A percentile compares a stretch with the other conserved stretches of the same genome.
These are phyloP conservation scores for Diplazon laetatorius DNA, from an alignment of 2,888 invertebrate genomes.

Conservation along the genomic window DNA sequence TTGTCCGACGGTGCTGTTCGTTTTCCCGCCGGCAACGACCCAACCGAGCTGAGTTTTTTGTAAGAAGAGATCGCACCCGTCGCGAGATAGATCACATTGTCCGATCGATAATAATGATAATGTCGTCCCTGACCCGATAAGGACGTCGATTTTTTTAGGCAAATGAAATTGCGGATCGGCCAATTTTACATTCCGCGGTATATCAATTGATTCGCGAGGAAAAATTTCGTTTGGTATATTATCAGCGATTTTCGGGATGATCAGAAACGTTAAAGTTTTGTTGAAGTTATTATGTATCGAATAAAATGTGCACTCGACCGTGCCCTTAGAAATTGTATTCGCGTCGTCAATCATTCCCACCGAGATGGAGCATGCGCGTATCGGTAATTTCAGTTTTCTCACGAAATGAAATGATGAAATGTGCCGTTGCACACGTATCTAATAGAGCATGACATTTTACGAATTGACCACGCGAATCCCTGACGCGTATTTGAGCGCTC, in stretches of 20 bases:
- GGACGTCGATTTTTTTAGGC: constrained; percentile 28
- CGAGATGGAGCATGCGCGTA: constrained; percentile 20
- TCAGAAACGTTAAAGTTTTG: constrained; percentile 3
- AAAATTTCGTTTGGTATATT: constrained; percentile 15
- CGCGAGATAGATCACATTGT: constrained; percentile 37
- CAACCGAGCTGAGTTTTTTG: constrained; percentile 61
- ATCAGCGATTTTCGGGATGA: constrained; percentile 26
- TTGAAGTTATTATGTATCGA: constrained; percentile 11
- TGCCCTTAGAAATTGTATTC: not conserved
- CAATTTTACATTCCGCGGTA: constrained; percentile 20
- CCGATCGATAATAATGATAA: constrained; percentile 46
- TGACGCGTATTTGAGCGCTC: constrained; percentile 35
- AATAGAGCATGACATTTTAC: constrained; percentile 18
- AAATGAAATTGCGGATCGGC: constrained; percentile 49
- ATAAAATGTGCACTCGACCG: constrained; percentile 13
- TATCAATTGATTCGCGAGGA: constrained; percentile 6
- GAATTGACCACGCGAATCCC: not conserved
- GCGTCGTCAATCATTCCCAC: constrained; percentile 6
- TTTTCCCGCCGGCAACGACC: constrained; percentile 61
- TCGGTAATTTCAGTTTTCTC: constrained; percentile 12
- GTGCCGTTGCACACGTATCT: constrained; percentile 16
- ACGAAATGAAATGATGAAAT: constrained; percentile 30
- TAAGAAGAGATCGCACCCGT: constrained; percentile 26
- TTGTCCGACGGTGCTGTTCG: not conserved
- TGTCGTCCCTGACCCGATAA: constrained; percentile 30